phyloP scores from a whole-genome alignment of 2,888 invertebrate species.

The Lacanobia oleracea region DNA sequence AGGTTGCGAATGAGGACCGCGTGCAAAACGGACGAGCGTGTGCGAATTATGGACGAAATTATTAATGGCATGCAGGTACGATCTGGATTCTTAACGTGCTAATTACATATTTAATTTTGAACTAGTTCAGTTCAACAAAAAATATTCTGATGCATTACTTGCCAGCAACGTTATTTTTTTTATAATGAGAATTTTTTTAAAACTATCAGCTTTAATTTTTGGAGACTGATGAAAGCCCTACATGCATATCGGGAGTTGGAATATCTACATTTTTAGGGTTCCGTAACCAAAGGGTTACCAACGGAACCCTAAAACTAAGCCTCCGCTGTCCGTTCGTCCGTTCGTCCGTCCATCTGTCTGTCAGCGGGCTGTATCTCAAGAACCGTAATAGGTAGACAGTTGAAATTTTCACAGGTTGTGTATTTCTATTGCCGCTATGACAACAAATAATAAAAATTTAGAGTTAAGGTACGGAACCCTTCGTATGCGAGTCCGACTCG shows the following conservation, averaged over 20 bases:
- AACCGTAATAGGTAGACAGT: too few species aligned
- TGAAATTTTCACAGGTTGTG: too few species aligned
- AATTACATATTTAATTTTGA: conserved; percentile 25
- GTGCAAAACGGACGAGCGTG: conserved; percentile 96
- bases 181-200: background rate
- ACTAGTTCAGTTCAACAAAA: conserved; percentile 4
- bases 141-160: background rate
- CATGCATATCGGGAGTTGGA: background rate
- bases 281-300: too few species aligned
- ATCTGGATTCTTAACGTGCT: conserved; percentile 33
- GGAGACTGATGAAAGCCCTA: background rate
- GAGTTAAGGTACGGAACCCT: too few species aligned
- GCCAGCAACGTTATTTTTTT: background rate
- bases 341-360: too few species aligned
- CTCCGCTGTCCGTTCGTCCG: too few species aligned
- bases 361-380: too few species aligned
- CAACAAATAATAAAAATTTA: too few species aligned
- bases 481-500: too few species aligned
- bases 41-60: conserved; percentile 98
- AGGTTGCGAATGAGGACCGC: conserved; percentile 95
- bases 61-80: conserved; percentile 96
- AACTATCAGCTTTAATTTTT: background rate
- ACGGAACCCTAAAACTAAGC: too few species aligned
- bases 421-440: too few species aligned
- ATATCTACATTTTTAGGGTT: background rate